Conservation (phyloP, 2,797 vertebrate species). For the Oryzias dopingdopingensis region DNA sequence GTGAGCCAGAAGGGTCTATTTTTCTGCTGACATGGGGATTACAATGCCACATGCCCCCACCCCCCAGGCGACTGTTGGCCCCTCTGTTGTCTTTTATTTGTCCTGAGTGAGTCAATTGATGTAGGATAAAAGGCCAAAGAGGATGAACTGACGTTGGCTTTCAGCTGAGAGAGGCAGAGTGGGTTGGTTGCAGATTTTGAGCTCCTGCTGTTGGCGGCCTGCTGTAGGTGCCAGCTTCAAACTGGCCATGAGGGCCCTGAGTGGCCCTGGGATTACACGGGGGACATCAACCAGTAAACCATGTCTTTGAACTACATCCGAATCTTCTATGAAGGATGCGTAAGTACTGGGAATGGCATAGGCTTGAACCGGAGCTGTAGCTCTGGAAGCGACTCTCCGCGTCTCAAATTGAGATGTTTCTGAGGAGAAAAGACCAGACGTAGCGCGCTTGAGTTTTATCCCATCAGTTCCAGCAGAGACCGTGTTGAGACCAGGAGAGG, state of each 20-base stretch:
- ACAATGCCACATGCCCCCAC: slow-evolving; percentile 61
- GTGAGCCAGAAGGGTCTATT: slow-evolving; percentile 40
- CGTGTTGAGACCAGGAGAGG: background rate
- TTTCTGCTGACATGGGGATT: slow-evolving; percentile 84
- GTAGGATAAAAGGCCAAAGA: slow-evolving; percentile 73
- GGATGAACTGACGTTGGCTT: slow-evolving; percentile 78
- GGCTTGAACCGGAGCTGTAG: no score
- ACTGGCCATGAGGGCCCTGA: slow-evolving; percentile 65
- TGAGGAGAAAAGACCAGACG: background rate
- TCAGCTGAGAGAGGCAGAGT: slow-evolving; percentile 55
- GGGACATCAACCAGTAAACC: slow-evolving; percentile 47
- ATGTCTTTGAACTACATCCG: slow-evolving; percentile 89
- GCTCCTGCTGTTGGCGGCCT: slow-evolving; percentile 34
- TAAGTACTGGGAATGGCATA: slow-evolving; percentile 59
- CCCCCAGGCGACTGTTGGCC: slow-evolving; percentile 64
- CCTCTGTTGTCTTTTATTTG: slow-evolving; percentile 70
- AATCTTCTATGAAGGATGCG: slow-evolving; percentile 90
- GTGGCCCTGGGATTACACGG: slow-evolving; percentile 45
- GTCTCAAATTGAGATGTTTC: background rate
- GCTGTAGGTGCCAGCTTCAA: slow-evolving; percentile 56
- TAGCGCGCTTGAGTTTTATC: no score
- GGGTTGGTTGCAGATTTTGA: slow-evolving; percentile 23
- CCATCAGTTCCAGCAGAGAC: no score
- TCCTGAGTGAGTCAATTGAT: slow-evolving; percentile 76
- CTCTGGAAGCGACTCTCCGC: background rate